Base-by-base conservation (phyloP, 2,888 invertebrate species). In the Drosophila pullipes region DNA sequence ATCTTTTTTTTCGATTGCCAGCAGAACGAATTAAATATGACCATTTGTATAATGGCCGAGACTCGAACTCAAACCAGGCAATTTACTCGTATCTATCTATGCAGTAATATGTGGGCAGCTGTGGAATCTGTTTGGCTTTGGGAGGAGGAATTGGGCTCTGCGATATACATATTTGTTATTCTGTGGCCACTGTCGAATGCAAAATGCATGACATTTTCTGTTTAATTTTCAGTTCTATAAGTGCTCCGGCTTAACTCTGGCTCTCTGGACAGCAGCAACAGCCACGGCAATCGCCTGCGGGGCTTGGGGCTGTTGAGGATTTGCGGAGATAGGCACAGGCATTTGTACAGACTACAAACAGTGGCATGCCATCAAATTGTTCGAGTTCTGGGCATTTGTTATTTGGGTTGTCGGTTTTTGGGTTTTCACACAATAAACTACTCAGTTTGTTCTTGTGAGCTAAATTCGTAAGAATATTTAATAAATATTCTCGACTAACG, bases 1-100 rank as follows among this genome's bases (percentile, higher is more conserved):
- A 64, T 68, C 65, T 66, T 59, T 66, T 75, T 65, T 50, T 78
- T 75, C 84, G 83, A 83, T 90, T 81, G 88, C 85, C 81, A 82
- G 90, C 91, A 86, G 83, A 91, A 84, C 91, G 90, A 90, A 90
- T 91, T 88, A 85, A 83, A 90, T 91, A 89, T 88, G 91, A 83
- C 84, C 84, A 91, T 91, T 90, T 90, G 91, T 85, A 78, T 90
- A 89, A 90, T 88, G 76, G 77, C 58, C 78, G 52, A 72, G 73
- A 80, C 73, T 82, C 69, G 63, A 71, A 52, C 49, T 63, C 30
- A 44, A 57, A 39, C 65, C 49, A 58, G 58, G 55, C 76, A 62
- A 64, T 28, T 25, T 62, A 57, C 69, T 73, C 66, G 50, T 60
- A 50, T 74, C 69, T 67, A 53, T 68, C 69, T 65, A 53, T 57